phyloP scores from a whole-genome alignment of 2,797 vertebrate species.

The Sandelia bainsii region DNA sequence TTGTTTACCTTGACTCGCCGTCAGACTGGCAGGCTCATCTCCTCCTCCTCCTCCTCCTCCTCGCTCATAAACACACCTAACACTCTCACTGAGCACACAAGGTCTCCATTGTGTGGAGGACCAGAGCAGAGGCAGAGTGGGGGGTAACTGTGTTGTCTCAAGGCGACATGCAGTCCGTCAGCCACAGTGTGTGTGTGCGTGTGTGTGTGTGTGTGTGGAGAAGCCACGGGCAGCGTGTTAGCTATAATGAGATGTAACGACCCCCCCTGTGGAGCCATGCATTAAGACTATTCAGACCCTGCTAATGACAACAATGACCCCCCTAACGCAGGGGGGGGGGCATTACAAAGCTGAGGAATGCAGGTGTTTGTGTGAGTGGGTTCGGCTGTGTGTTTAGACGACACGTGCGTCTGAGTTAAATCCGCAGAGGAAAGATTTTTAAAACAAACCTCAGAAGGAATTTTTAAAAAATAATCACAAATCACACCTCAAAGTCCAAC shows the following conservation, averaged over 20 bases:
- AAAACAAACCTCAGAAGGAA: constrained; percentile 40
- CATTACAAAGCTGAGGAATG: constrained; percentile 60
- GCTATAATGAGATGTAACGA: constrained; percentile 70
- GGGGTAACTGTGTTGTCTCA: constrained; percentile 38
- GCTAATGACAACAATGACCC: constrained; percentile 76
- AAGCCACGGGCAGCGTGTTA: constrained; percentile 45
- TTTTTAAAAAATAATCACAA: constrained; percentile 19
- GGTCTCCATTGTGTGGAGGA: constrained; percentile 62
- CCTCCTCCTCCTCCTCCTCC: constrained; percentile 19
- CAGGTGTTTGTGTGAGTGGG: constrained; percentile 61
- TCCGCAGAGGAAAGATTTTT: constrained; percentile 45
- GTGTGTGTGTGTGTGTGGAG: constrained; percentile 18
- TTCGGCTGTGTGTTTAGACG: constrained; percentile 46
- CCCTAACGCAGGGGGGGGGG: constrained; percentile 47
- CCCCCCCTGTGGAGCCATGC: constrained; percentile 58
- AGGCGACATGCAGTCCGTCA: constrained; percentile 39
- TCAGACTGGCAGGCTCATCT: constrained; percentile 58
- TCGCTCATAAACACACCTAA: constrained; percentile 48
- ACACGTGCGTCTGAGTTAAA: constrained; percentile 47
- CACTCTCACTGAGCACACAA: constrained; percentile 49
- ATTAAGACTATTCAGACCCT: constrained; percentile 68
- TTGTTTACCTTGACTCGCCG: constrained; percentile 58
- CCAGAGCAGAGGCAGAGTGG: constrained; percentile 19
- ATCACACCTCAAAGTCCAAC: constrained; percentile 1
- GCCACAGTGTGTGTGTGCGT: no score